Percentiles rank a stretch among this genome's conserved stretches.
phyloP scores from a whole-genome alignment of 2,113 vertebrate species.

The Alligator sinensis region DNA sequence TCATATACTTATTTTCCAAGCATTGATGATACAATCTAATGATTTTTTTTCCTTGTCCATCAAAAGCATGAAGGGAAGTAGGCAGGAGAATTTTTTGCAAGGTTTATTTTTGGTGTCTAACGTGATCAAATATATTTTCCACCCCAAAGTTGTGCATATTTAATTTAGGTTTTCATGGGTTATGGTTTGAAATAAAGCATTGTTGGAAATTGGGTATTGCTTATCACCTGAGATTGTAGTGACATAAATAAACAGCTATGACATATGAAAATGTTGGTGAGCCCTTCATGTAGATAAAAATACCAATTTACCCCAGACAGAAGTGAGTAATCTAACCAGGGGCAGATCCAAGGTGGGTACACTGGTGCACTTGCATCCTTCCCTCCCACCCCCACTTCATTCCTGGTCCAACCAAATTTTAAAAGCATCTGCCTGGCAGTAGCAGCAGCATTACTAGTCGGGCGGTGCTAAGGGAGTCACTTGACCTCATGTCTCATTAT shows the following conservation, averaged over 20 bases:
- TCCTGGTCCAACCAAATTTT: too few relatives aligned
- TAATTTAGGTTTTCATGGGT: not conserved
- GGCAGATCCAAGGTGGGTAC: not conserved
- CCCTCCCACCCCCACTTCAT: accelerated
- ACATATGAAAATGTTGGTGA: not conserved
- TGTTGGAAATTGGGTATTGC: not conserved
- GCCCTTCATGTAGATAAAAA: not conserved
- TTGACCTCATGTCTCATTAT: too few relatives aligned
- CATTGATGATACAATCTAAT: not conserved
- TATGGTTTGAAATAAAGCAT: not conserved
- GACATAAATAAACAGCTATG: not conserved
- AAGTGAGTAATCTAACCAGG: not conserved
- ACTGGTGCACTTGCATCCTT: not conserved
- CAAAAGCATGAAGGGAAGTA: not conserved
- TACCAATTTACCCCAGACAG: not conserved
- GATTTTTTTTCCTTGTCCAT: not conserved
- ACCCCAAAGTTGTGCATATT: accelerated
- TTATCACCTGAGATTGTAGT: not conserved
- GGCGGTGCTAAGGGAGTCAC: too few relatives aligned
- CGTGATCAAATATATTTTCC: not conserved
- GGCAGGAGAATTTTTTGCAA: too few relatives aligned
- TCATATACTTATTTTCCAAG: not conserved
- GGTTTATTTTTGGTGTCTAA: not conserved
- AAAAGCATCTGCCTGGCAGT: too few relatives aligned
- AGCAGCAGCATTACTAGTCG: too few relatives aligned